phyloP scores from a whole-genome alignment of 2,797 vertebrate genomes.

The Gymnoscopelus braueri region DNA sequence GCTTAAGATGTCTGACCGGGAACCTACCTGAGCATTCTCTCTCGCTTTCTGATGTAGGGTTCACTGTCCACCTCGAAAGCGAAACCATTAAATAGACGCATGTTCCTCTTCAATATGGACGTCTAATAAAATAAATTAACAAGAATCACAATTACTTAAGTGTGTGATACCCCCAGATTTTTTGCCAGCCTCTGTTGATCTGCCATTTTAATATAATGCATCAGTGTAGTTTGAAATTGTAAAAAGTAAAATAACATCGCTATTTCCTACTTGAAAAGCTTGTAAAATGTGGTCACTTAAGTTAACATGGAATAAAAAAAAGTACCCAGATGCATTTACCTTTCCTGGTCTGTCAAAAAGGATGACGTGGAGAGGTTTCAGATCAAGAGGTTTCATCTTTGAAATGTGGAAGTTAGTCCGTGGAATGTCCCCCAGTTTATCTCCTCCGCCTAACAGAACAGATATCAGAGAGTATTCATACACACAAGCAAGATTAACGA shows the following conservation, averaged over 20 bases:
- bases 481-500: neutral
- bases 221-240: too few relatives aligned
- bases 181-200: too few relatives aligned
- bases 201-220: too few relatives aligned
- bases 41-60: conserved; percentile 87
- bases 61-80: conserved; percentile 89
- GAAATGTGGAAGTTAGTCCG: conserved; percentile 89
- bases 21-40: conserved; percentile 88
- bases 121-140: conserved; percentile 51
- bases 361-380: conserved; percentile 92
- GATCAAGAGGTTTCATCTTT: conserved; percentile 92
- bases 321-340: conserved; percentile 74
- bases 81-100: conserved; percentile 95
- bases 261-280: too few relatives aligned
- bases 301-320: too few relatives aligned
- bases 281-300: too few relatives aligned
- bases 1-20: neutral
- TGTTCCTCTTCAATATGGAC: conserved; percentile 85
- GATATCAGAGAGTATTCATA: neutral
- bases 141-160: neutral
- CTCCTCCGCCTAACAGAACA: conserved; percentile 83
- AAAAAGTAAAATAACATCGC: too few relatives aligned
- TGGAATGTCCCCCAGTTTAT: conserved; percentile 94
- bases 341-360: conserved; percentile 94
- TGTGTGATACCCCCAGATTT: too few relatives aligned